These are phyloP conservation scores for Bradypus variegatus DNA, from an alignment of 2,797 vertebrate species.

Conservation along the genomic window DNA sequence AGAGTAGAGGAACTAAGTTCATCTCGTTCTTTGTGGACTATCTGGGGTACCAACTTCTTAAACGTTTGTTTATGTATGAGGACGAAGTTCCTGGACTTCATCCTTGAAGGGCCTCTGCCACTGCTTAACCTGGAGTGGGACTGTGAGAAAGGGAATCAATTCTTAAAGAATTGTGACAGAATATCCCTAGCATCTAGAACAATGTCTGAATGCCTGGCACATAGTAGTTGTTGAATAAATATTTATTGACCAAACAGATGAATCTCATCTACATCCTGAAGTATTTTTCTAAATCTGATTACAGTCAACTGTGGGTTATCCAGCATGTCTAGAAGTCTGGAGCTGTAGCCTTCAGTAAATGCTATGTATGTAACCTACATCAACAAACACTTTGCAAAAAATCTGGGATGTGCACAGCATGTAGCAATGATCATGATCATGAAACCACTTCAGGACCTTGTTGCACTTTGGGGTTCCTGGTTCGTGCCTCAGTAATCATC, in stretches of 20 bases:
- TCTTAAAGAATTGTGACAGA: background rate
- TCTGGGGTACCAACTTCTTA: background rate
- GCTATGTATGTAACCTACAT: background rate
- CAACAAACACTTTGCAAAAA: background rate
- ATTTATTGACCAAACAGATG: background rate
- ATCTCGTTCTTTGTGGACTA: background rate
- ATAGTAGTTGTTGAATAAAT: background rate
- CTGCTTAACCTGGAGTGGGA: background rate
- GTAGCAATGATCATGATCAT: background rate
- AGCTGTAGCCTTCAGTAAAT: slow-evolving; percentile 6
- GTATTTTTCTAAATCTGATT: slow-evolving; percentile 15
- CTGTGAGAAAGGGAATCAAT: background rate
- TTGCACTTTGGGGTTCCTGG: background rate
- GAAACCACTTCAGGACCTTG: background rate
- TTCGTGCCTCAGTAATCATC: background rate
- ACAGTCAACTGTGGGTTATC: background rate
- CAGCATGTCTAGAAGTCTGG: background rate
- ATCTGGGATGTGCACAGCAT: background rate
- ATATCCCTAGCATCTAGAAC: background rate
- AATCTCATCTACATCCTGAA: background rate
- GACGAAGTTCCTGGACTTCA: background rate
- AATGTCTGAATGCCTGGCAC: background rate
- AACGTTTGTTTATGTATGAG: background rate
- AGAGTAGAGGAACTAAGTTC: background rate
- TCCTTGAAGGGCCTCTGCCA: background rate